phyloP scores from a whole-genome alignment of 2,888 invertebrate genomes.

The Erpobdella octoculata region DNA sequence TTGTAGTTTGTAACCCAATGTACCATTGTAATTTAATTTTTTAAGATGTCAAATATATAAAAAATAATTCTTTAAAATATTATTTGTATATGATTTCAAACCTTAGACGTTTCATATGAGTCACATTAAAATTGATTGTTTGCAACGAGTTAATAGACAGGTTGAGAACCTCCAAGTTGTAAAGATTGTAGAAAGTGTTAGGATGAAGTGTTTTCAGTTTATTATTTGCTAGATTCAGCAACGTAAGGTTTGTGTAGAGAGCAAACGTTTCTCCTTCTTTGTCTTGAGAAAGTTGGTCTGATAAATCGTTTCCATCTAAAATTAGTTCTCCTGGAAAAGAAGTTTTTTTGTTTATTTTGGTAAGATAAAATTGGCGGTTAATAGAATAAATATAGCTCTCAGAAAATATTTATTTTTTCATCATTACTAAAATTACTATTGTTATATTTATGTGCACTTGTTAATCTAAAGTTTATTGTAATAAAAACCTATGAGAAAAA shows the following conservation, averaged over 20 bases:
- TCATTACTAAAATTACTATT: too few species aligned
- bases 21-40: too few species aligned
- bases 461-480: too few species aligned
- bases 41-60: too few species aligned
- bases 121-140: slow-evolving; percentile 4
- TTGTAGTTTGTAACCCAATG: too few species aligned
- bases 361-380: too few species aligned
- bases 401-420: too few species aligned
- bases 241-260: background rate
- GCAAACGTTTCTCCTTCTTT: slow-evolving; percentile 4
- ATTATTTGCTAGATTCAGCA: slow-evolving; percentile 20
- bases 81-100: too few species aligned
- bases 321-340: background rate
- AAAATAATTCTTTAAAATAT: too few species aligned
- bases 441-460: too few species aligned
- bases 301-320: slow-evolving; percentile 16
- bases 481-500: too few species aligned
- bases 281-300: background rate
- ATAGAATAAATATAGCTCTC: background rate
- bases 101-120: background rate
- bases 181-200: background rate
- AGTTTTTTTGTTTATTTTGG: too few species aligned
- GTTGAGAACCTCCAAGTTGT: background rate
- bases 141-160: background rate
- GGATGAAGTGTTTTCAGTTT: background rate